phyloP scores from a whole-genome alignment of 2,888 invertebrate genomes.

The Cristatella mucedo region DNA sequence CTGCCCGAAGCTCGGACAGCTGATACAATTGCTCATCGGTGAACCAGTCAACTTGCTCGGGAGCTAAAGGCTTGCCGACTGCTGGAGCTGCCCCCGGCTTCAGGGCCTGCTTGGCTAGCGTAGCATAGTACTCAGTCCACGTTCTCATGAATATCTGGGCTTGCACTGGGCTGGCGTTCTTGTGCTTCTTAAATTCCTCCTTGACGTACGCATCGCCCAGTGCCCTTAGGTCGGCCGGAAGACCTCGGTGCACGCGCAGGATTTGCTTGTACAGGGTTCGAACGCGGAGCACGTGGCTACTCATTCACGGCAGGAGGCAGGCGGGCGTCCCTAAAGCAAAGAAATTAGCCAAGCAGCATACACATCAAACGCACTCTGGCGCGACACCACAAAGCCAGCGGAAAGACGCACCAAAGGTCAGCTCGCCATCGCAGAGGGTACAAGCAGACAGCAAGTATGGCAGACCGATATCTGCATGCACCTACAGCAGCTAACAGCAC shows the following conservation, averaged over 20 bases:
- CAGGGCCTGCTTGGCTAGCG: constrained; percentile 22
- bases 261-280: constrained; percentile 60
- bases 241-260: constrained; percentile 57
- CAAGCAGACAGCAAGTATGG: too few relatives aligned
- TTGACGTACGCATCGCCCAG: constrained; percentile 61
- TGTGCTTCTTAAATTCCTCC: constrained; percentile 72
- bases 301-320: too few relatives aligned
- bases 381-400: too few relatives aligned
- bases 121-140: constrained; percentile 50
- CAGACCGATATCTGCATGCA: too few relatives aligned
- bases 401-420: too few relatives aligned
- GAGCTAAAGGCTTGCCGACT: constrained; percentile 51
- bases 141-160: constrained; percentile 63
- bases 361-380: too few relatives aligned
- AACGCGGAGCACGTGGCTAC: constrained; percentile 53
- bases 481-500: too few relatives aligned
- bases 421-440: too few relatives aligned
- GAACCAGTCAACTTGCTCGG: constrained; percentile 51
- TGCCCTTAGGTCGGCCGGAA: constrained; percentile 53
- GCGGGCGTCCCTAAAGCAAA: too few relatives aligned
- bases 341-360: too few relatives aligned
- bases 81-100: constrained; percentile 17
- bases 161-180: constrained; percentile 49
- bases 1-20: constrained; percentile 54
- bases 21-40: constrained; percentile 68